phyloP scores from a whole-genome alignment of 1,140 invertebrate species.

The Lordiphosa clarofinis region DNA sequence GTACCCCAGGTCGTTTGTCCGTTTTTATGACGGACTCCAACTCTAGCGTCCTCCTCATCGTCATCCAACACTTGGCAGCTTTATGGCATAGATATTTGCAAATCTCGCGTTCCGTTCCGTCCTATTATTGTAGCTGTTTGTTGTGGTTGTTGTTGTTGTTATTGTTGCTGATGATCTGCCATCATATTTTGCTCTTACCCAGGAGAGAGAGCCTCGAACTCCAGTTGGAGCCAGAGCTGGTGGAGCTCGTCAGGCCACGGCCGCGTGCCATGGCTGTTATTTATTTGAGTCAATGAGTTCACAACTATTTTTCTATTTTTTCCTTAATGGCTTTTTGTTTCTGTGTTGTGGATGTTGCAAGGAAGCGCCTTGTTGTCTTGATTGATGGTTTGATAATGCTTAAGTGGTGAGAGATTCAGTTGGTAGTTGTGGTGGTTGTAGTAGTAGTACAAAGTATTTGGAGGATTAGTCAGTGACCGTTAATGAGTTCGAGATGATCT shows the following conservation, averaged over 20 bases:
- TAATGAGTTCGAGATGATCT: constrained; percentile 28
- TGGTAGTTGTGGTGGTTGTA: neutral
- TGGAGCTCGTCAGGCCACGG: constrained; percentile 37
- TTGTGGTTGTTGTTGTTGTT: constrained; percentile 45
- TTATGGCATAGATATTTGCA: constrained; percentile 73
- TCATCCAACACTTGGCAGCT: constrained; percentile 72
- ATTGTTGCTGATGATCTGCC: constrained; percentile 66
- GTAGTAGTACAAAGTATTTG: neutral
- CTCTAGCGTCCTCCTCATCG: constrained; percentile 27
- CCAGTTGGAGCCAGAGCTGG: constrained; percentile 1
- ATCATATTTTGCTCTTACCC: constrained; percentile 33
- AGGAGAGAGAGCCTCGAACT: constrained; percentile 25
- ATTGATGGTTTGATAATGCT: constrained; percentile 69
- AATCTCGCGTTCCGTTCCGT: constrained; percentile 51
- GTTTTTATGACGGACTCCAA: constrained; percentile 26
- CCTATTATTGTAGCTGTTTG: constrained; percentile 71
- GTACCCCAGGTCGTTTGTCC: constrained; percentile 64
- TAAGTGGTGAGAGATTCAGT: constrained; percentile 41
- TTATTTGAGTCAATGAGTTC: constrained; percentile 78
- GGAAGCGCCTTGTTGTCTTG: constrained; percentile 66
- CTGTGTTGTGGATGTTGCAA: constrained; percentile 41
- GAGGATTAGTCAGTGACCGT: neutral
- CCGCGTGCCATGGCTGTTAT: constrained; percentile 55
- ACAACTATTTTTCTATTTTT: constrained; percentile 72
- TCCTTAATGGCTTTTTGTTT: constrained; percentile 59